Conservation (phyloP, 1,140 invertebrate genomes). For the Whitmania pigra region DNA sequence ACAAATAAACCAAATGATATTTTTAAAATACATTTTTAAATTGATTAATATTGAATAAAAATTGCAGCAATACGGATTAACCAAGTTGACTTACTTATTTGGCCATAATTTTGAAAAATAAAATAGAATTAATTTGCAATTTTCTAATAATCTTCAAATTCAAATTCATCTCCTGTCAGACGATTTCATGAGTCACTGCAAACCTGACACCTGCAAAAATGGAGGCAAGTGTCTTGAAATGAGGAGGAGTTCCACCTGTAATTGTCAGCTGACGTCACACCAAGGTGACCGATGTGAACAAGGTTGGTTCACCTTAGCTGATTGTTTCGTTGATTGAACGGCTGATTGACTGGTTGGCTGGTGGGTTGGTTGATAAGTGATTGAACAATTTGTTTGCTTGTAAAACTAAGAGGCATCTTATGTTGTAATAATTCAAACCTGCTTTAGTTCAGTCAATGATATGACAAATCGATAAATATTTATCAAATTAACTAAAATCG, state of each 20-base stretch:
- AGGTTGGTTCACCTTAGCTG: neutral
- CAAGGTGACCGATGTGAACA: conserved; percentile 24
- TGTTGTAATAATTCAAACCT: neutral
- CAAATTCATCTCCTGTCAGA: neutral
- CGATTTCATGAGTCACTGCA: conserved; percentile 14
- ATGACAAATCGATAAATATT: too few relatives aligned
- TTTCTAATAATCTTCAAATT: neutral
- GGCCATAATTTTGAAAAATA: too few relatives aligned
- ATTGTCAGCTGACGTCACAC: conserved; percentile 34
- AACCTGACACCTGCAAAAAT: conserved; percentile 18
- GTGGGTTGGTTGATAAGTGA: neutral
- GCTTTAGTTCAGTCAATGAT: neutral
- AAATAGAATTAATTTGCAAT: too few relatives aligned
- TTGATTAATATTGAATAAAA: too few relatives aligned
- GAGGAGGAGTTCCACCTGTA: conserved; percentile 29
- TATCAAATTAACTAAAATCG: too few relatives aligned
- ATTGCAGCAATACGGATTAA: too few relatives aligned
- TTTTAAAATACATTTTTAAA: too few relatives aligned
- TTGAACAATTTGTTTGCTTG: too few relatives aligned
- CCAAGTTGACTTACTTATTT: too few relatives aligned
- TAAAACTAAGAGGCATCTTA: too few relatives aligned
- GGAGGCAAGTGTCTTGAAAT: conserved; percentile 29
- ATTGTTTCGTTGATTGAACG: neutral
- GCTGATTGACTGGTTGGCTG: too few relatives aligned
- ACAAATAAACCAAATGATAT: too few relatives aligned